Conservation (phyloP, 2,113 vertebrate genomes). For the Periophthalmodon schlosseri region DNA sequence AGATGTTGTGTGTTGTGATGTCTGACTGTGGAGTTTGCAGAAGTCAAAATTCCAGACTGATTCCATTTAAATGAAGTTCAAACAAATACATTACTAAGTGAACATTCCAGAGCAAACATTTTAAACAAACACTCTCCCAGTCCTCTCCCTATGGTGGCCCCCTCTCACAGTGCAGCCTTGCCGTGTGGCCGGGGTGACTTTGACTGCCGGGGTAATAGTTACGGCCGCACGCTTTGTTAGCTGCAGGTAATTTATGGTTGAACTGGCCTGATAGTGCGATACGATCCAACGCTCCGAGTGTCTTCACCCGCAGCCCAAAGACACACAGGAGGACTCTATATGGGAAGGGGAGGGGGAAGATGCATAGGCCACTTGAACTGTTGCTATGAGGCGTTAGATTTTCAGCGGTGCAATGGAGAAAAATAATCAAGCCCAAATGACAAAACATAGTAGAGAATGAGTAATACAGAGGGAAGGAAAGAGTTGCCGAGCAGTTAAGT, state of each 20-base stretch:
- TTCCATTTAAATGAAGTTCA: not conserved
- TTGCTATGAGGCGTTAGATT: constrained; percentile 19
- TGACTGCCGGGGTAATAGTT: constrained; percentile 74
- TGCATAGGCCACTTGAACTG: constrained; percentile 26
- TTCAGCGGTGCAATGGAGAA: constrained; percentile 14
- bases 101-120: not conserved
- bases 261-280: constrained; percentile 72
- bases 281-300: constrained; percentile 65
- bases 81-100: not conserved
- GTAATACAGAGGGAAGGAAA: constrained; percentile 59
- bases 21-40: too few relatives aligned
- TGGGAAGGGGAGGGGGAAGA: constrained; percentile 16
- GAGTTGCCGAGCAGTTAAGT: constrained; percentile 71
- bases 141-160: constrained; percentile 18
- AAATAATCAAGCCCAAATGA: constrained; percentile 43
- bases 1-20: too few relatives aligned
- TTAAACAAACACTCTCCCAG: not conserved
- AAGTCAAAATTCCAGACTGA: too few relatives aligned
- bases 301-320: constrained; percentile 66
- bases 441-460: constrained; percentile 43
- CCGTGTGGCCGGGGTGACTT: constrained; percentile 67
- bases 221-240: constrained; percentile 75
- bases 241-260: constrained; percentile 75
- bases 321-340: constrained; percentile 51
- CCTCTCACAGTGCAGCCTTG: constrained; percentile 29